phyloP scores from a whole-genome alignment of 2,888 invertebrate species.

The Branchipolynoe longqiensis region DNA sequence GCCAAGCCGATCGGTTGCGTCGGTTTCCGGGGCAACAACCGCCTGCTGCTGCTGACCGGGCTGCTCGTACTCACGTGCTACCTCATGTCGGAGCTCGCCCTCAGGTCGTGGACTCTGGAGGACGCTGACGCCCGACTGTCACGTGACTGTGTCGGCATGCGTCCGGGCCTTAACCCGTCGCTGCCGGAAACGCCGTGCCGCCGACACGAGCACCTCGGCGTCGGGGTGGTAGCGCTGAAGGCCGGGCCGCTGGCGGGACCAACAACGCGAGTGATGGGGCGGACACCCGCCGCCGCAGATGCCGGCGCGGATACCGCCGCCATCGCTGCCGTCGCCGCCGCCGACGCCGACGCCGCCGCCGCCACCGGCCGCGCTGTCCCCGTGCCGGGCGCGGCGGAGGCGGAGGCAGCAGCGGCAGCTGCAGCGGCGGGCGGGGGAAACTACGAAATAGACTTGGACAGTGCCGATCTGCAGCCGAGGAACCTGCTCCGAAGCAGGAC shows the following conservation, averaged over 20 bases:
- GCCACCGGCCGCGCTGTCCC: not conserved
- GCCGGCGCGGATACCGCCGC: not conserved
- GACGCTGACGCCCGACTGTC: conserved; percentile 5
- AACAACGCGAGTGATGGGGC: not conserved
- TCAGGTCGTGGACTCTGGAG: conserved; percentile 23
- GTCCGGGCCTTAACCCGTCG: conserved; percentile 13
- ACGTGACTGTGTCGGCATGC: conserved; percentile 18
- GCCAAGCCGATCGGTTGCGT: not conserved
- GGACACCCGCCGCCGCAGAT: not conserved
- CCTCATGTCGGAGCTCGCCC: conserved; percentile 41
- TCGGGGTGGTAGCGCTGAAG: not conserved
- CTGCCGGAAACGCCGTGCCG: conserved; percentile 24
- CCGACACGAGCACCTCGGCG: conserved; percentile 1
- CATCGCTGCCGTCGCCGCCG: not conserved
- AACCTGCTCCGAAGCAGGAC: conserved; percentile 17
- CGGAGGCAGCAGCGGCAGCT: not conserved
- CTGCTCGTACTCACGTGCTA: conserved; percentile 30
- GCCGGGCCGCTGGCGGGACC: not conserved
- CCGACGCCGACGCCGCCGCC: not conserved
- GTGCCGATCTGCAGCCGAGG: conserved; percentile 19
- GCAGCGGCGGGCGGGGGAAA: no score
- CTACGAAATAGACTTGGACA: conserved; percentile 32
- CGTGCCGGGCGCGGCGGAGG: not conserved
- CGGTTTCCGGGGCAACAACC: conserved; percentile 33
- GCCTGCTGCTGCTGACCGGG: conserved; percentile 2